phyloP scores from a whole-genome alignment of 2,888 invertebrate genomes.

The Cephus pygmeus region DNA sequence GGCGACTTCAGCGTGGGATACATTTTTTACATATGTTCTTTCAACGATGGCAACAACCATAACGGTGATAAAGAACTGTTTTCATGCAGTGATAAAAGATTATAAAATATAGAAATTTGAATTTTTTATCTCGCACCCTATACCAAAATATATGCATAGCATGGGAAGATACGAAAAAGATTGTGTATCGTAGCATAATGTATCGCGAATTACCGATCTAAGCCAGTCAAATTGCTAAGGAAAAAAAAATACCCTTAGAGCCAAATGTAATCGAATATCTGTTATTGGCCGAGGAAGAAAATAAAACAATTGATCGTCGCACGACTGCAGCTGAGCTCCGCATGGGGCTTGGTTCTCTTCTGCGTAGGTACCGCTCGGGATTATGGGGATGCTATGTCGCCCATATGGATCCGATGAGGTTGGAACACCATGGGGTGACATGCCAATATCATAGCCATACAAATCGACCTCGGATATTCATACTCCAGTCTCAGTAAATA shows the following conservation, averaged over 20 bases:
- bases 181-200: neutral
- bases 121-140: neutral
- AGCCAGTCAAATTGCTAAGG: constrained; percentile 17
- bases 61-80: neutral
- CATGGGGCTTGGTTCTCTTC: neutral
- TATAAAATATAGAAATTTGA: neutral
- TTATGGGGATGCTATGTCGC: neutral
- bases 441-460: constrained; percentile 40
- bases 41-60: neutral
- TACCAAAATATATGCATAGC: neutral
- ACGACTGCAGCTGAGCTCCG: constrained; percentile 21
- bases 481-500: constrained; percentile 39
- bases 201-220: constrained; percentile 10
- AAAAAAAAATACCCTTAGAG: neutral
- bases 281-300: constrained; percentile 11
- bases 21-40: neutral
- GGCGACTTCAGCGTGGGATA: neutral
- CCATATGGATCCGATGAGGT: constrained; percentile 15
- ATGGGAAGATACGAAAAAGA: neutral
- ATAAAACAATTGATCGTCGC: constrained; percentile 21
- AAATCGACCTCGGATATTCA: constrained; percentile 36
- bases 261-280: constrained; percentile 23
- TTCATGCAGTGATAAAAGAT: neutral
- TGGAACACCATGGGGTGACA: constrained; percentile 34
- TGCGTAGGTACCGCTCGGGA: constrained; percentile 1